Conservation (phyloP, 2,797 vertebrate genomes). For the Nannoperca obscura region DNA sequence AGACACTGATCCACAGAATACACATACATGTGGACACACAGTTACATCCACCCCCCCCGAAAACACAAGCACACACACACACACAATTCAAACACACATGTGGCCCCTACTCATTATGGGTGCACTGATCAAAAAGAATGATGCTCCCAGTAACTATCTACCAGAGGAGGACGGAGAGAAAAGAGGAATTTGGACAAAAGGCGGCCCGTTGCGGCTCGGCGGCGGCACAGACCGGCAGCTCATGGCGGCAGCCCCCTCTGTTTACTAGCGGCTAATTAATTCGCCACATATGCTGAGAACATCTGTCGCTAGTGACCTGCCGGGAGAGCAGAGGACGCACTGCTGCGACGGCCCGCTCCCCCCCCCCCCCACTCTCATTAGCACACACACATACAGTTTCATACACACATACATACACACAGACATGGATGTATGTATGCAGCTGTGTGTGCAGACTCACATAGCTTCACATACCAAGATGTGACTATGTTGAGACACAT, state of each 20-base stretch:
- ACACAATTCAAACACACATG: conserved; percentile 59
- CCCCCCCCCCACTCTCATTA: conserved; percentile 76
- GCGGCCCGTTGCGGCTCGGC: conserved; percentile 70
- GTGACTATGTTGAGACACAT: conserved; percentile 30
- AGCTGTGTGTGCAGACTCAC: conserved; percentile 63
- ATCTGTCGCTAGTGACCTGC: conserved; percentile 99
- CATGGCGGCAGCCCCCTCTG: conserved; percentile 94
- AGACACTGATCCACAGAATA: conserved; percentile 29
- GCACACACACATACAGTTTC: conserved; percentile 69
- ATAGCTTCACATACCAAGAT: conserved; percentile 47
- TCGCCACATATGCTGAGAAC: conserved; percentile 99
- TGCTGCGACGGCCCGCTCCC: conserved; percentile 91
- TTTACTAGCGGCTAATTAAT: conserved; percentile 99
- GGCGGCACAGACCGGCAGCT: conserved; percentile 81
- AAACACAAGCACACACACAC: conserved; percentile 44
- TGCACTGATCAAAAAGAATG: conserved; percentile 96
- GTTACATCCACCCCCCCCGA: conserved; percentile 7
- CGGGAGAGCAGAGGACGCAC: conserved; percentile 94
- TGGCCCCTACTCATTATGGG: conserved; percentile 68
- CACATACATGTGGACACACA: conserved; percentile 33
- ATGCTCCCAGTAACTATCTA: conserved; percentile 90
- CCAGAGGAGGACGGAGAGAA: conserved; percentile 76
- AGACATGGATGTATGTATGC: conserved; percentile 82
- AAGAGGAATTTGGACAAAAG: conserved; percentile 96
- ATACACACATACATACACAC: conserved; percentile 33